Percentiles rank a stretch among this genome's conserved stretches.
phyloP scores from a whole-genome alignment of 2,113 vertebrate genomes.

The Anser cygnoides region DNA sequence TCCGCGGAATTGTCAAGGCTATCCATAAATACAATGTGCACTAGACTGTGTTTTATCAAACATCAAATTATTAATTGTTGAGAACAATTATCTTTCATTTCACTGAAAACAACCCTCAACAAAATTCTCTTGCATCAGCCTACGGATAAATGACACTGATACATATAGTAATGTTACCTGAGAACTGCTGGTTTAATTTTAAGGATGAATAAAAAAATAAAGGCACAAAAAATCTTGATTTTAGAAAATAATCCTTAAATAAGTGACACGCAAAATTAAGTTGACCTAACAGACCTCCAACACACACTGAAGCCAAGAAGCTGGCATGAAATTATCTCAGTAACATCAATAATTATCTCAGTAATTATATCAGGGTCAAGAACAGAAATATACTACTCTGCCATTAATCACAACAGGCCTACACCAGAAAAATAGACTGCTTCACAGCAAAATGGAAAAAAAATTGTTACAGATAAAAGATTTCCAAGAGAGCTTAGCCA shows the following conservation, averaged over 20 bases:
- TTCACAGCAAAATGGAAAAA: background rate
- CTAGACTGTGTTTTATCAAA: background rate
- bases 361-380: background rate
- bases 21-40: background rate
- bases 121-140: background rate
- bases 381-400: background rate
- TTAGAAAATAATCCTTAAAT: background rate
- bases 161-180: background rate
- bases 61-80: background rate
- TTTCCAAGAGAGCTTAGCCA: background rate
- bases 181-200: background rate
- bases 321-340: background rate
- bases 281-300: background rate
- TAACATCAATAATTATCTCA: background rate
- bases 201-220: background rate
- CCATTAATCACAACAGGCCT: background rate
- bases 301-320: background rate
- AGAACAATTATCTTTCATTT: background rate
- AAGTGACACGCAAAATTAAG: background rate
- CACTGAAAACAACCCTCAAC: background rate
- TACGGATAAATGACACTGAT: background rate
- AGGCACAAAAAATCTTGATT: background rate
- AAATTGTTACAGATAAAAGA: background rate
- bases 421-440: background rate
- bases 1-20: background rate